Percentiles rank a stretch among this genome's conserved stretches.
Evolutionary conservation across 2,113 vertebrate genomes (phyloP).

Genomic region (Pteropus alecto): DNA sequence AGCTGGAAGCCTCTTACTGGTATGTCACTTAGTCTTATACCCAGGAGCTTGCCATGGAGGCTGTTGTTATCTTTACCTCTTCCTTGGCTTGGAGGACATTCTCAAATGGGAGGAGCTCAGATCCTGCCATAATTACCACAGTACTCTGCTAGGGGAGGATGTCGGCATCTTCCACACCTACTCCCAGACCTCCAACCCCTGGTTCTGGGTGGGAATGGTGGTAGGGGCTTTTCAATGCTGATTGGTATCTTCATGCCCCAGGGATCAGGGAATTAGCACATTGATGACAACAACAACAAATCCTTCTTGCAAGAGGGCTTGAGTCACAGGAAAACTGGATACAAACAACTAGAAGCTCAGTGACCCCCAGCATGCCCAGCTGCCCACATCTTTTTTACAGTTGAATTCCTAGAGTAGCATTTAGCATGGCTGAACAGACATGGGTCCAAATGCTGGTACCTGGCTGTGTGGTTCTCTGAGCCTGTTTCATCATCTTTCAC

Average conservation of each 20-base stretch:
- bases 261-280: not conserved
- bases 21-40: not conserved
- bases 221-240: not conserved
- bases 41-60: not conserved
- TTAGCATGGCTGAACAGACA: not conserved
- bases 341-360: conserved; percentile 13
- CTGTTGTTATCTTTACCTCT: not conserved
- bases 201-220: not conserved
- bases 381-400: not conserved
- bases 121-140: not conserved
- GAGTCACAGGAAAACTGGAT: not conserved
- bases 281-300: not conserved
- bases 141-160: not conserved
- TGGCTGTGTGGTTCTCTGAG: not conserved
- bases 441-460: not conserved
- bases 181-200: not conserved
- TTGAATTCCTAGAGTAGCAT: not conserved
- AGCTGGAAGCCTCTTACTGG: not conserved
- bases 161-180: not conserved
- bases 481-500: not conserved
- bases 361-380: not conserved
- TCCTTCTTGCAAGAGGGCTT: not conserved
- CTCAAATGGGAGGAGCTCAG: not conserved
- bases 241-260: not conserved
- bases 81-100: not conserved